Conservation (phyloP, 2,797 vertebrate genomes). For the Dipus sagitta region DNA sequence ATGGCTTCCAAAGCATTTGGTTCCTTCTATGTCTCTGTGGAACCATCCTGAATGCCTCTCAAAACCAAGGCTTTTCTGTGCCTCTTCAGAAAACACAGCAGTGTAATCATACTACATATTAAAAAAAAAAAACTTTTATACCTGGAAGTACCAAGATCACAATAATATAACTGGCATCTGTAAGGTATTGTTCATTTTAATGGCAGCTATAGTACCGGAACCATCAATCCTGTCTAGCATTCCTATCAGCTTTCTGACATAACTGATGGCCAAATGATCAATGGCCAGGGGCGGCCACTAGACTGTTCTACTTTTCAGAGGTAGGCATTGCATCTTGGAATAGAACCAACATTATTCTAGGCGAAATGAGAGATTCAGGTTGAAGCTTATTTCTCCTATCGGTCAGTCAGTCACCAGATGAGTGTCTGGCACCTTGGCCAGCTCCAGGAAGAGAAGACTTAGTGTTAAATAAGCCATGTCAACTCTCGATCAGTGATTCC, state of each 20-base stretch:
- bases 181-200: not conserved
- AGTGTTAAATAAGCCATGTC: not conserved
- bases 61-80: not conserved
- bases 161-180: not conserved
- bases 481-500: not conserved
- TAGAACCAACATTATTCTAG: not conserved
- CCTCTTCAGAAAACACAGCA: not conserved
- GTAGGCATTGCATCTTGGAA: slow-evolving; percentile 32
- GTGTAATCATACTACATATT: not conserved
- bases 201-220: not conserved
- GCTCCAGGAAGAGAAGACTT: not conserved
- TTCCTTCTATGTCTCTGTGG: not conserved
- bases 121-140: not conserved
- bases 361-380: not conserved
- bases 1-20: slow-evolving; percentile 38
- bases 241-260: not conserved
- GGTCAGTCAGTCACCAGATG: not conserved
- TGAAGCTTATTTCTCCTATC: not conserved
- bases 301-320: not conserved
- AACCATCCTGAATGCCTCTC: not conserved
- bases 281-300: not conserved
- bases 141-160: not conserved
- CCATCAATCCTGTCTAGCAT: not conserved
- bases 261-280: not conserved
- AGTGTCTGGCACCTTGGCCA: not conserved